phyloP scores from a whole-genome alignment of 2,797 vertebrate genomes.

The Triplophysa bombifrons region DNA sequence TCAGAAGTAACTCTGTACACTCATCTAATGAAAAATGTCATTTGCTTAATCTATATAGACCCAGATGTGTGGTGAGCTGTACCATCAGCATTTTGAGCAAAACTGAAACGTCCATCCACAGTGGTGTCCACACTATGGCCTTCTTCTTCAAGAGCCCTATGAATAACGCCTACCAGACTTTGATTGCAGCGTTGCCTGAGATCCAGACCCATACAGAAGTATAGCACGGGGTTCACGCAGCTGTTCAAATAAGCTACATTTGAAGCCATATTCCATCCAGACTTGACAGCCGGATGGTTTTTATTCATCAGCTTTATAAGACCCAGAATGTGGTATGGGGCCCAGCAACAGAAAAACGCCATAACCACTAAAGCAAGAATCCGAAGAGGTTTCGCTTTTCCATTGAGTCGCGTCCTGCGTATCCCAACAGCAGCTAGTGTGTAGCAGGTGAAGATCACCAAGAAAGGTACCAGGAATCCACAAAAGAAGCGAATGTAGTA shows the following conservation, averaged over 20 bases:
- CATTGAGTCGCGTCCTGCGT: conserved; percentile 63
- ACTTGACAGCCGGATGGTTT: conserved; percentile 61
- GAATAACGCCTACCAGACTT: conserved; percentile 65
- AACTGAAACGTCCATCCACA: conserved; percentile 50
- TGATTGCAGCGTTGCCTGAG: conserved; percentile 58
- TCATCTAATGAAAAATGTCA: background rate
- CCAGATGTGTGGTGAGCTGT: background rate
- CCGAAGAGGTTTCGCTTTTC: conserved; percentile 70
- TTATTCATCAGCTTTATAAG: conserved; percentile 73
- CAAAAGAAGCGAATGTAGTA: conserved; percentile 73
- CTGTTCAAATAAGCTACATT: conserved; percentile 77
- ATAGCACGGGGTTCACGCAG: conserved; percentile 77
- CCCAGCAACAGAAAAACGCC: conserved; percentile 82
- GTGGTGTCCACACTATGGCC: conserved; percentile 53
- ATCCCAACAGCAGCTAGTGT: conserved; percentile 69
- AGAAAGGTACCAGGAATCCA: conserved; percentile 76
- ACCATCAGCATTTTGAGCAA: conserved; percentile 2
- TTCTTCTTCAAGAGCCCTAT: conserved; percentile 64
- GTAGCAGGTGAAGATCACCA: conserved; percentile 75
- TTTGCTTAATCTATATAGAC: background rate
- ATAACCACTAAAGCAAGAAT: conserved; percentile 69
- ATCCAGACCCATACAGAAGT: conserved; percentile 76
- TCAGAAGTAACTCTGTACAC: too few species aligned
- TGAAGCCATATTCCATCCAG: conserved; percentile 63
- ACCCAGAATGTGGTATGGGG: conserved; percentile 76